A percentile compares a stretch with the other conserved stretches of the same genome.
These are phyloP conservation scores for Leguminivora glycinivorella DNA, from an alignment of 1,140 invertebrate genomes.

Conservation along the genomic window DNA sequence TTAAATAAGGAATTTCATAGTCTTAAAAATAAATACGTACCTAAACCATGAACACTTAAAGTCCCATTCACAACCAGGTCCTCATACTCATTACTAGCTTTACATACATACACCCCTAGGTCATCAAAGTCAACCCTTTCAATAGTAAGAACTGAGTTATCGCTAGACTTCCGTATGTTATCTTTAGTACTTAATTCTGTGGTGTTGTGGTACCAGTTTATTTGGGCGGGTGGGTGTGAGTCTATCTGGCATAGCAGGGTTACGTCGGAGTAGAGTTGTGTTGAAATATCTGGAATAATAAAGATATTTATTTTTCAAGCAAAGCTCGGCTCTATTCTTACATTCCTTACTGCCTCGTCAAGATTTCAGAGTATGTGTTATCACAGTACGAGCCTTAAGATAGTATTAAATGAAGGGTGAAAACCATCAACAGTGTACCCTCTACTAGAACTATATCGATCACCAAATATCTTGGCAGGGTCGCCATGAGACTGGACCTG, in stretches of 20 bases:
- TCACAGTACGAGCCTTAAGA: too few relatives aligned
- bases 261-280: conserved; percentile 56
- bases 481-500: too few relatives aligned
- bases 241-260: conserved; percentile 53
- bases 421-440: too few relatives aligned
- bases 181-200: conserved; percentile 37
- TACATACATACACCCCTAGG: conserved; percentile 55
- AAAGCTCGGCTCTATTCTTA: too few relatives aligned
- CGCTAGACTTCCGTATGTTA: conserved; percentile 43
- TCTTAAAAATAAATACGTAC: conserved; percentile 44
- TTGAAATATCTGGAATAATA: conserved; percentile 56
- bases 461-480: too few relatives aligned
- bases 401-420: too few relatives aligned
- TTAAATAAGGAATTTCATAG: neutral
- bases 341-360: too few relatives aligned
- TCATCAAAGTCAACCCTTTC: conserved; percentile 54
- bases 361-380: too few relatives aligned
- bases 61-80: conserved; percentile 44
- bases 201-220: conserved; percentile 60
- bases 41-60: conserved; percentile 52
- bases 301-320: too few relatives aligned
- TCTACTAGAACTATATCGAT: too few relatives aligned
- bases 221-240: conserved; percentile 42
- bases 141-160: conserved; percentile 42
- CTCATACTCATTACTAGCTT: conserved; percentile 59